Evolutionary conservation across 2,888 invertebrate species (phyloP), one percentile per base, ranked within the genome.

Genomic region (Lissonota sp.): DNA sequence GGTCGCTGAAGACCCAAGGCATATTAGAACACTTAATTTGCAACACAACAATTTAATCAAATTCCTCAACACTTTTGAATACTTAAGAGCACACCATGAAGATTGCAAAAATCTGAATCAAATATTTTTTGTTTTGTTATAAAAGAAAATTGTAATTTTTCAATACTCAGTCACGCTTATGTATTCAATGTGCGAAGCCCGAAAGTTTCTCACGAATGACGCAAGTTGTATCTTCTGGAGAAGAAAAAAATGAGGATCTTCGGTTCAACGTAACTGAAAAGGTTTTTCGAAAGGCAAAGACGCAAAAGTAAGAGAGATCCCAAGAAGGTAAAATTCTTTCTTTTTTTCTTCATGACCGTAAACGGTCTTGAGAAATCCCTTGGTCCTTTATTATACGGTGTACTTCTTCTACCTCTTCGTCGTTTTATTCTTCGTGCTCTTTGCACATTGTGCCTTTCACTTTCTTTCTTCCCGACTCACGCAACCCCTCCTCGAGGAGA

Each of bases 371-470:
- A 55, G 60, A 75, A 58, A 64, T 60, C 67, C 49, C 51, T 64
- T 6, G 40, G 42, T 66, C 44, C 57, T 58, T 58, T 70, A 62
- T 64, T 26, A 26, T 26, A 26, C 26, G 26, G 26, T 26, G 26
- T 26, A 26, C 10, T 8, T 16, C 40, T 62, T 67, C 57, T 67
- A 16, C 16, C 60, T 62, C 12, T 12, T 40, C 8, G 66, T 75
- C 40, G 26, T 26, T 69, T 64, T 73, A 14, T 78, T 64, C 42
- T 58, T 26, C 66, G 42, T 57, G 58, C 66, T 66, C 64, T 58
- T 26, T 63, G 16, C 51, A 26, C 60, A 70, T 67, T 63, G n/a
- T 70, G 51, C 72, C 16, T 63, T 76, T 81, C 79, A 60, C 78
- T 62, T 67, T 67, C 58, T 16, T 58, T 62, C 60, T 67, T 63